These are phyloP conservation scores for Gouania willdenowi DNA, from an alignment of 2,797 vertebrate species.

Conservation along the genomic window DNA sequence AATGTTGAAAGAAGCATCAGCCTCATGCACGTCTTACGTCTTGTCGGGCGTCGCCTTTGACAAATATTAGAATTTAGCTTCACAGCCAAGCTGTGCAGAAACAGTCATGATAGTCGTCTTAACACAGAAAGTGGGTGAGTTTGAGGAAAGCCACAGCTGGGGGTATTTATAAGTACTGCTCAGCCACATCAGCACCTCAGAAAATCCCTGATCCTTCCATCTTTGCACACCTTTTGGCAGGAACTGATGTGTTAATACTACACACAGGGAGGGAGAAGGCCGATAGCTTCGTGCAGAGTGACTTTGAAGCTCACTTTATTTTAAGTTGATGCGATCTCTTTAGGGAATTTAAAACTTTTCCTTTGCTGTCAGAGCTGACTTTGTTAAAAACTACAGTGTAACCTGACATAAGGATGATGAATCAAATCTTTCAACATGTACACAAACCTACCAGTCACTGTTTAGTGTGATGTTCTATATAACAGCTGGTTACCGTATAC, in stretches of 20 bases:
- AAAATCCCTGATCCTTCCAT: conserved; percentile 40
- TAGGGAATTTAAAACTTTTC: too few species aligned
- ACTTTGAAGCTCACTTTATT: conserved; percentile 33
- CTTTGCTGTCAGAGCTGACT: too few species aligned
- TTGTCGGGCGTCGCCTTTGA: conserved; percentile 29
- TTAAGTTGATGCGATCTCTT: too few species aligned
- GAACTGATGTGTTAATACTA: conserved; percentile 38
- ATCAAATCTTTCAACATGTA: too few species aligned
- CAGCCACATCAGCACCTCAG: conserved; percentile 47
- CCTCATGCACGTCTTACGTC: conserved; percentile 28
- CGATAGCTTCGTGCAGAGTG: conserved; percentile 24
- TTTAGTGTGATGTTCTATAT: neutral
- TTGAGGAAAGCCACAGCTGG: conserved; percentile 56
- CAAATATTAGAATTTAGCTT: conserved; percentile 42
- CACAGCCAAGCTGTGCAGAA: conserved; percentile 31
- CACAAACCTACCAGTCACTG: neutral
- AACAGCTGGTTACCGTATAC: conserved; percentile 83
- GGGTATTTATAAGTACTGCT: conserved; percentile 53
- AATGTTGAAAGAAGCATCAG: conserved; percentile 23
- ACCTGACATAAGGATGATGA: too few species aligned
- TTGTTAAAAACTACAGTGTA: too few species aligned
- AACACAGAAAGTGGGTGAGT: conserved; percentile 36
- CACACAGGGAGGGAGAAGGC: conserved; percentile 21
- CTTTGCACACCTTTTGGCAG: conserved; percentile 41
- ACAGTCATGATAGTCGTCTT: conserved; percentile 45